Evolutionary conservation across 2,113 vertebrate species (phyloP), one percentile per base, ranked within the genome.

Genomic region (Crotalus helleri): DNA sequence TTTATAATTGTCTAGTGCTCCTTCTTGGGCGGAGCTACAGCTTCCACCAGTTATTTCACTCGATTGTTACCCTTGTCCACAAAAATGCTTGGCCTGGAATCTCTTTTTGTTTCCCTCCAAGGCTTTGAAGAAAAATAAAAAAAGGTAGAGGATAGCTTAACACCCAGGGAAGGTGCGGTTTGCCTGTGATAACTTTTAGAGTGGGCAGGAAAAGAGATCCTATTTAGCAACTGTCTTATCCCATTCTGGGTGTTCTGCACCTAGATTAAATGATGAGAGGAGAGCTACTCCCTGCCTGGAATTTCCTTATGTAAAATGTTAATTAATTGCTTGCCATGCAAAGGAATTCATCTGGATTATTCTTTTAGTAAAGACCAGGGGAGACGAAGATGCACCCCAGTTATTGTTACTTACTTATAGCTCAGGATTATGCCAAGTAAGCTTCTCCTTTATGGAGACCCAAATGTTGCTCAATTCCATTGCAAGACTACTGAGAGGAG

Each of bases 361-460:
- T 59, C 81, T 33, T 29, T 26, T 85, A 55, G 51, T 88, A n/a
- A 89, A 57, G 24, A 13, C 57, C 57, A 44, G 87, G 88, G 87
- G n/a, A 91, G n/a, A 51, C 23, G 74, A 29, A 88, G 59, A 74
- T 46, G 57, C 7, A 69, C 8, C 21, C n/a, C 54, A 29, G 39
- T 90, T 89, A 29, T 49, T 86, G n/a, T 87, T 86, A 12, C 61
- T 61, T 92, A 61, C 92, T 64, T 49, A 87, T n/a, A 64, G 44
- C 88, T 93, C 92, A 93, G 92, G 89, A 93, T 93, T 64, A 90
- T 54, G 46, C 74, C 55, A 64, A 81, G 55, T 49, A 49, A 89
- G 59, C 12, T 59, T 61, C 59, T 57, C 26, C 51, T 89, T 23
- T 44, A 13, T 15, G 44, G 89, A 90, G 57, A 44, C 89, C n/a